A percentile compares a stretch with the other conserved stretches of the same genome.
These are phyloP conservation scores for Nasonia oneida DNA, from an alignment of 2,888 invertebrate species.

Conservation along the genomic window DNA sequence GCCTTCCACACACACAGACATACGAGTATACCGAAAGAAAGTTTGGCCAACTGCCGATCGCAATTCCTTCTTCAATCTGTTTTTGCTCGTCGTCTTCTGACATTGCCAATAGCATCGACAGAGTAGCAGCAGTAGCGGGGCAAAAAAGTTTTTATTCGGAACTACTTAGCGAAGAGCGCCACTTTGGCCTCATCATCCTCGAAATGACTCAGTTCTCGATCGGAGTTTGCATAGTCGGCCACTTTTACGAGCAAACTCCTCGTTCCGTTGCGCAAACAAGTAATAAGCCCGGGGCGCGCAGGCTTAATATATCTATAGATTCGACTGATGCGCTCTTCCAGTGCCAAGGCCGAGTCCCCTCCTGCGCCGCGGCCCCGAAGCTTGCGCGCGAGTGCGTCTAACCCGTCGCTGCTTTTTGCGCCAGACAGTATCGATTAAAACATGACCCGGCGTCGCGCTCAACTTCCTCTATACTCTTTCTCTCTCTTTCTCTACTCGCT, in stretches of 20 bases:
- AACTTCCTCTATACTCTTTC: background rate
- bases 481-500: background rate
- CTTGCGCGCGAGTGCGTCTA: background rate
- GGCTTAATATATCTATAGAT: background rate
- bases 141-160: constrained; percentile 10
- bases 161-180: background rate
- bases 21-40: background rate
- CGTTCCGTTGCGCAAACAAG: background rate
- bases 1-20: background rate
- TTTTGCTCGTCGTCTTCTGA: constrained; percentile 15
- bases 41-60: constrained; percentile 32
- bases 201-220: constrained; percentile 2
- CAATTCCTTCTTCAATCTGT: constrained; percentile 44
- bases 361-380: no score
- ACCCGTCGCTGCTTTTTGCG: background rate
- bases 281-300: background rate
- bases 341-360: constrained; percentile 11
- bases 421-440: constrained; percentile 10
- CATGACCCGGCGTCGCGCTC: constrained; percentile 1
- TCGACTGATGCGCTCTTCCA: constrained; percentile 7
- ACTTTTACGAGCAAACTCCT: constrained; percentile 13
- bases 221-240: constrained; percentile 5
- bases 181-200: constrained; percentile 7
- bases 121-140: background rate
- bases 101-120: background rate